Conservation (phyloP, 2,797 vertebrate genomes). For the Bovichtus diacanthus region DNA sequence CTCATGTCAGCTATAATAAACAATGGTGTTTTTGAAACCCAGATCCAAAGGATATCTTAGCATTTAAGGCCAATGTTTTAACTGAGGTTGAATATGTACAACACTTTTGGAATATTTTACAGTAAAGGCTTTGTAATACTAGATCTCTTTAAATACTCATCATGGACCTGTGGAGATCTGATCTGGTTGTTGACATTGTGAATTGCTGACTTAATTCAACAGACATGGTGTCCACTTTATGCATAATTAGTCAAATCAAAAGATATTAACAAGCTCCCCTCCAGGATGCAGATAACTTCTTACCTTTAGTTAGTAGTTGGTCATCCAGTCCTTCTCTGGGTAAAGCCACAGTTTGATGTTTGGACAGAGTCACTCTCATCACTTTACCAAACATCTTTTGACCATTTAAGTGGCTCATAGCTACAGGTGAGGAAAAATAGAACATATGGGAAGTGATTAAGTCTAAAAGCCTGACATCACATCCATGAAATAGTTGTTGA, state of each 20-base stretch:
- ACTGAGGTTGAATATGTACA: too few species aligned
- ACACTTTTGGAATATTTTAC: neutral
- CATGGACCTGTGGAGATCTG: neutral
- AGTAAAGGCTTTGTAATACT: neutral
- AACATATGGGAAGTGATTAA: neutral
- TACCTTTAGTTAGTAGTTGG: conserved; percentile 95
- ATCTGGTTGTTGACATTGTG: neutral
- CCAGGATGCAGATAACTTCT: neutral
- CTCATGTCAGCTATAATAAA: too few species aligned
- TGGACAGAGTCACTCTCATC: conserved; percentile 97
- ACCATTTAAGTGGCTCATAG: conserved; percentile 99
- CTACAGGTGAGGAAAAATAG: conserved; percentile 73
- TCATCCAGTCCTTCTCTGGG: conserved; percentile 97
- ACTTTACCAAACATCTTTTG: conserved; percentile 99
- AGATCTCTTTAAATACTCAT: neutral
- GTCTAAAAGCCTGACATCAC: too few species aligned
- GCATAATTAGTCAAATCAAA: neutral
- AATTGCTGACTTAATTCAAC: too few species aligned
- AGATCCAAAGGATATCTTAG: too few species aligned
- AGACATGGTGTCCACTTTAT: too few species aligned
- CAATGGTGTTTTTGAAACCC: too few species aligned
- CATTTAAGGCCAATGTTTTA: too few species aligned
- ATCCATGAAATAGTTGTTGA: neutral
- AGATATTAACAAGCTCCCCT: neutral
- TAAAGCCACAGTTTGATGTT: conserved; percentile 97